Percentiles rank a stretch among this genome's conserved stretches.
These are phyloP conservation scores for Acronicta aceris DNA, from an alignment of 2,888 invertebrate species.

Conservation along the genomic window DNA sequence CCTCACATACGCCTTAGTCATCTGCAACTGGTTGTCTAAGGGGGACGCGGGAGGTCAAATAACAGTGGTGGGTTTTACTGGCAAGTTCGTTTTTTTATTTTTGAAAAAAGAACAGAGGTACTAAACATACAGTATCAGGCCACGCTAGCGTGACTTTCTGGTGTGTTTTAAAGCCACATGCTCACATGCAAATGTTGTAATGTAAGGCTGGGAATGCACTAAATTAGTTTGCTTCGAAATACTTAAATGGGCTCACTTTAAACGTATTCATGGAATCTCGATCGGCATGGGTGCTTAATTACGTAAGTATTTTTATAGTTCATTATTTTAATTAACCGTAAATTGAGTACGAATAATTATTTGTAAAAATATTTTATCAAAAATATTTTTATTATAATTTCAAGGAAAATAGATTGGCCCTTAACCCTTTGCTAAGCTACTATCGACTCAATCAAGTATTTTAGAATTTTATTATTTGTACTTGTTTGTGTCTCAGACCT, in stretches of 20 bases:
- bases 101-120: constrained; percentile 28
- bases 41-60: constrained; percentile 9
- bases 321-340: constrained; percentile 26
- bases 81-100: constrained; percentile 19
- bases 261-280: constrained; percentile 46
- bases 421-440: too few species aligned
- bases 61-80: constrained; percentile 17
- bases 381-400: too few species aligned
- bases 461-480: too few species aligned
- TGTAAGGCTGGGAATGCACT: constrained; percentile 44
- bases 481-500: not conserved
- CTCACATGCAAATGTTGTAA: constrained; percentile 51
- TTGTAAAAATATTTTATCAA: too few species aligned
- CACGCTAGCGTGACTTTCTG: constrained; percentile 48
- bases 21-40: not conserved
- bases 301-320: constrained; percentile 39
- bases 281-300: constrained; percentile 32
- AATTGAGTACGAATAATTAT: constrained; percentile 5
- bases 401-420: too few species aligned
- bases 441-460: too few species aligned
- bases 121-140: constrained; percentile 63
- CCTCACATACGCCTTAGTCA: not conserved
- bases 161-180: constrained; percentile 47
- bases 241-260: constrained; percentile 24
- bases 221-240: constrained; percentile 44